Conservation (phyloP, 2,113 vertebrate species). For the Zosterops pallidus region DNA sequence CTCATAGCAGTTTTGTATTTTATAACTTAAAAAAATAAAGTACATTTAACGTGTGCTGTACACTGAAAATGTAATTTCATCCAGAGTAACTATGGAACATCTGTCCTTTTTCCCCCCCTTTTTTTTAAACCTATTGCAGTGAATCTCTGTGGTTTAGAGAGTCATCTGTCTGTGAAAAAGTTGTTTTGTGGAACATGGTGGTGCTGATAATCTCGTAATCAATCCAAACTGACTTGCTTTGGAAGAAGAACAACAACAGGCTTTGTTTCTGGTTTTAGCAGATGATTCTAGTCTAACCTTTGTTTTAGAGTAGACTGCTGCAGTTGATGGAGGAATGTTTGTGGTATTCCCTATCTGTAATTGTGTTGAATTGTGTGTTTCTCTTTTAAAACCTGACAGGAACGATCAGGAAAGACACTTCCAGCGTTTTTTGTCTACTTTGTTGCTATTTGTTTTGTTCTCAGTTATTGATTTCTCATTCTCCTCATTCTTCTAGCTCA, state of each 20-base stretch:
- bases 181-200: background rate
- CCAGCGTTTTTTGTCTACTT: background rate
- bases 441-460: background rate
- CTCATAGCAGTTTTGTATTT: background rate
- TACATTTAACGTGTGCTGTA: background rate
- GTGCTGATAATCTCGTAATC: background rate
- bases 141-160: background rate
- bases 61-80: background rate
- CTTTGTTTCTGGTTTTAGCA: background rate
- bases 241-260: background rate
- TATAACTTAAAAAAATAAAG: background rate
- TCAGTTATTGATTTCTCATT: background rate
- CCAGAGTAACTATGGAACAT: background rate
- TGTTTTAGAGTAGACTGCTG: background rate
- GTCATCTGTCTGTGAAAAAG: background rate
- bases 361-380: accelerated
- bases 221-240: background rate
- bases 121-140: background rate
- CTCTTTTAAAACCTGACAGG: background rate
- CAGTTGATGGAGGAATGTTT: background rate
- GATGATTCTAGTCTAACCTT: background rate
- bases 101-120: background rate
- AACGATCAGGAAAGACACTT: background rate
- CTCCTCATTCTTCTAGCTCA: background rate
- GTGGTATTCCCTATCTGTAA: background rate